Percentiles rank a stretch among this genome's conserved stretches.
Evolutionary conservation across 2,888 invertebrate genomes (phyloP).

Genomic region (Leucozona laternaria): DNA sequence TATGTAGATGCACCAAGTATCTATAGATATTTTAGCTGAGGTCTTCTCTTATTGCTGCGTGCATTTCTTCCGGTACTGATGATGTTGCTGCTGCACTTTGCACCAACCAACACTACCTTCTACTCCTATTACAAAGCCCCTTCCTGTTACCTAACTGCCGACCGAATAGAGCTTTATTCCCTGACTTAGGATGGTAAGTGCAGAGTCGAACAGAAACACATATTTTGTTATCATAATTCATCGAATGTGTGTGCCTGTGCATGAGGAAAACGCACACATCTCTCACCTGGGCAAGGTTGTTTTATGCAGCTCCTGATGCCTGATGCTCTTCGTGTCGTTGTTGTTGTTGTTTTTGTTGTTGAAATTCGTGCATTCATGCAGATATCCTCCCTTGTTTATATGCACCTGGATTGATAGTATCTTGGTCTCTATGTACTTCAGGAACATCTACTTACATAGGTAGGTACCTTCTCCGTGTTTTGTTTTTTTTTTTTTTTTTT

Average conservation of each 20-base stretch:
- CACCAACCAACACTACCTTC: not conserved
- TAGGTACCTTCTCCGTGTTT: not conserved
- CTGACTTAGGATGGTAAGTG: conserved; percentile 64
- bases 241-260: conserved; percentile 58
- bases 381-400: conserved; percentile 54
- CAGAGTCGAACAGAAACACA: conserved; percentile 48
- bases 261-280: conserved; percentile 55
- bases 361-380: conserved; percentile 70
- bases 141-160: not conserved
- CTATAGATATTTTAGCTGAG: conserved; percentile 61
- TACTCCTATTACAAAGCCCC: not conserved
- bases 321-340: conserved; percentile 22
- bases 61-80: conserved; percentile 39
- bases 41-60: conserved; percentile 53
- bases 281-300: conserved; percentile 62
- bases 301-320: conserved; percentile 35
- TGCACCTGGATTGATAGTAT: conserved; percentile 66
- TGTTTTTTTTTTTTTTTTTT: conserved; percentile 22
- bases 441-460: not conserved
- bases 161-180: conserved; percentile 64
- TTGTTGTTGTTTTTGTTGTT: conserved; percentile 28
- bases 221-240: conserved; percentile 70
- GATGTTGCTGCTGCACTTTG: conserved; percentile 37
- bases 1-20: not conserved
- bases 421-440: conserved; percentile 15